These are phyloP conservation scores for Alosa sapidissima DNA, from an alignment of 2,797 vertebrate genomes.

Conservation along the genomic window DNA sequence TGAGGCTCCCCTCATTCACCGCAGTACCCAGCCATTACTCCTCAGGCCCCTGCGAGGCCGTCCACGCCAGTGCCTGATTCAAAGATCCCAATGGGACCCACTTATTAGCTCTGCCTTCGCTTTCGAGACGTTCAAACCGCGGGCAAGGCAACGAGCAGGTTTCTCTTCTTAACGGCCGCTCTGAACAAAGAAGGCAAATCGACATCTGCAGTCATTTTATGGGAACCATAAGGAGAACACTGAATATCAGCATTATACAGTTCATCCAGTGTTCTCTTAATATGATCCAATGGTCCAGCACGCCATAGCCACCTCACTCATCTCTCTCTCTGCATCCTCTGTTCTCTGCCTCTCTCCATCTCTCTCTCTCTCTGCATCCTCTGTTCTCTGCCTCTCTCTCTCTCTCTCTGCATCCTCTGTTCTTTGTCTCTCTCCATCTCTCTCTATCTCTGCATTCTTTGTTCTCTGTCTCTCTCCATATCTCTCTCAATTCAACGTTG, in stretches of 20 bases:
- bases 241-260: too few relatives aligned
- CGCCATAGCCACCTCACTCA: too few relatives aligned
- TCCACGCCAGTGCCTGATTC: not conserved
- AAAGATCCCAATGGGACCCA: not conserved
- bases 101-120: not conserved
- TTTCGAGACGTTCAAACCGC: not conserved
- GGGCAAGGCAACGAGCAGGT: not conserved
- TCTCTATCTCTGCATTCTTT: too few relatives aligned
- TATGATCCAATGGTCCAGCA: not conserved
- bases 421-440: not conserved
- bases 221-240: not conserved
- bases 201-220: not conserved
- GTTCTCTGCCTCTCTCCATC: not conserved
- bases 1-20: conserved; percentile 1
- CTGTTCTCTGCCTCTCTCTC: too few relatives aligned
- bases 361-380: not conserved
- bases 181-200: not conserved
- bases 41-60: not conserved
- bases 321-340: not conserved
- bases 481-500: too few relatives aligned
- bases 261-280: not conserved
- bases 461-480: too few relatives aligned
- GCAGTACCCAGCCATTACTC: not conserved
- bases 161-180: not conserved
- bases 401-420: not conserved